phyloP scores from a whole-genome alignment of 2,888 invertebrate genomes.

The Spialia ferax region DNA sequence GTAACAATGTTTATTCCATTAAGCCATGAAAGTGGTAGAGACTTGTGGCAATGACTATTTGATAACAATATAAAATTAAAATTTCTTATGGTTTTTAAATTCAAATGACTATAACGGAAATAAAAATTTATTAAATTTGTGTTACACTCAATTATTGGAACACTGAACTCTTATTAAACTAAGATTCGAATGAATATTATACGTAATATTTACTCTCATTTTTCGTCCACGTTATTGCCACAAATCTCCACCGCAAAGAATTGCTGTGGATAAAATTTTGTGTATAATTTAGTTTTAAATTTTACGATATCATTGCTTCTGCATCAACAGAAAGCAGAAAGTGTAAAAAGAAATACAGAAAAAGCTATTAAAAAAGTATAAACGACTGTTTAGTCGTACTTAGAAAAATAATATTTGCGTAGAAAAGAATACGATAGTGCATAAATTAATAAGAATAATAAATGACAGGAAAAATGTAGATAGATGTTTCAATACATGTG shows the following conservation, averaged over 20 bases:
- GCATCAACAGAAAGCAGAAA: constrained; percentile 73
- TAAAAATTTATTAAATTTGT: too few species aligned
- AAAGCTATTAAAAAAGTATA: constrained; percentile 33
- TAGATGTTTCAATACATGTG: too few species aligned
- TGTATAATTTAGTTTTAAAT: constrained; percentile 13
- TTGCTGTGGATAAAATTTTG: constrained; percentile 77
- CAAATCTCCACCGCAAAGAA: constrained; percentile 67
- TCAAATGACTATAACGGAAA: too few species aligned
- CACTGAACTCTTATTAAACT: too few species aligned
- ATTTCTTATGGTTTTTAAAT: too few species aligned
- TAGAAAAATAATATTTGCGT: constrained; percentile 21
- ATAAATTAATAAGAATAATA: constrained; percentile 47
- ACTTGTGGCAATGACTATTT: constrained; percentile 44
- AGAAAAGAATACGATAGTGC: constrained; percentile 44
- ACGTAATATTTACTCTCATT: not conserved
- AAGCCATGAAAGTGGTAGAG: constrained; percentile 69
- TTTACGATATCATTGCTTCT: constrained; percentile 75
- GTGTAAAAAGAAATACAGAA: constrained; percentile 47
- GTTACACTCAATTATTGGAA: too few species aligned
- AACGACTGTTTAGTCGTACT: constrained; percentile 22
- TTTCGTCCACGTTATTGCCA: constrained; percentile 38
- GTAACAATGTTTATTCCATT: constrained; percentile 64
- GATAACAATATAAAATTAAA: not conserved
- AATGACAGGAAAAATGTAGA: constrained; percentile 43
- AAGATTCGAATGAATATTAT: too few species aligned